phyloP scores from a whole-genome alignment of 2,797 vertebrate genomes.

The Gallinago nigripennis region DNA sequence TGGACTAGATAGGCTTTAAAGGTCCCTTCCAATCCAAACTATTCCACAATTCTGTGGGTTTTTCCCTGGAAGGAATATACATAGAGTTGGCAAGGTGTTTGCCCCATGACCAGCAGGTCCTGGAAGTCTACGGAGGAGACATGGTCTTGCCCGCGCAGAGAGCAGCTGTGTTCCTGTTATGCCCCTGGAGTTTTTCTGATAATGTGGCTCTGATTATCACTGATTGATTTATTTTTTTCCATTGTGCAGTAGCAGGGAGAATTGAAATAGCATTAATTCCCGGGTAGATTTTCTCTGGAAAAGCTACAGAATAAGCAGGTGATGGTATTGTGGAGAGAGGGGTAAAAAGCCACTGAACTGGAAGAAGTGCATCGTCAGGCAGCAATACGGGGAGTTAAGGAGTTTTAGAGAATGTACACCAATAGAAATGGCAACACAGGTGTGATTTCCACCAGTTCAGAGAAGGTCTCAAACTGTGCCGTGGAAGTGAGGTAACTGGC shows the following conservation, averaged over 20 bases:
- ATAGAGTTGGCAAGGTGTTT: background rate
- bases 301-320: background rate
- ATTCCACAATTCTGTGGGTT: background rate
- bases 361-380: background rate
- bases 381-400: background rate
- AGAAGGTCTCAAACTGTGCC: background rate
- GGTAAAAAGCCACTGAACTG: background rate
- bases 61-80: background rate
- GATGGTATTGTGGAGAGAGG: background rate
- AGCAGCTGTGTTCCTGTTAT: background rate
- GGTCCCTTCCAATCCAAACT: background rate
- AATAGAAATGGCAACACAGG: background rate
- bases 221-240: background rate
- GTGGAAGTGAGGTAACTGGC: background rate
- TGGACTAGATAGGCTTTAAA: background rate
- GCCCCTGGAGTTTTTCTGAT: background rate
- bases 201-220: background rate
- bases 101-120: background rate
- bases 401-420: background rate
- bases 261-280: background rate
- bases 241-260: background rate
- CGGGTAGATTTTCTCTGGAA: background rate
- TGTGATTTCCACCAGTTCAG: background rate
- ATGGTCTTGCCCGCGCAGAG: background rate
- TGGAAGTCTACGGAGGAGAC: background rate